Evolutionary conservation across 2,888 invertebrate species (phyloP).

Genomic region (Oasisia sp.): DNA sequence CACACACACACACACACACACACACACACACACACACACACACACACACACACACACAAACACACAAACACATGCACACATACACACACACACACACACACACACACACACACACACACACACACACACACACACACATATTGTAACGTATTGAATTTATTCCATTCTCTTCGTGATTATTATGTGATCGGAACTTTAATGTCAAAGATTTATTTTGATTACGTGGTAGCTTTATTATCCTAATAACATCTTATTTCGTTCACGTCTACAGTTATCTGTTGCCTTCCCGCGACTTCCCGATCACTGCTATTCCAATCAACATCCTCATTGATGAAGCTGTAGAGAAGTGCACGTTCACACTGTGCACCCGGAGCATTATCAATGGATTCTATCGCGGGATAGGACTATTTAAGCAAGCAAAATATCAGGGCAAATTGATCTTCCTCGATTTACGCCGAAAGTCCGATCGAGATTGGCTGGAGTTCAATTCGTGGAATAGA

Average conservation of each 20-base stretch:
- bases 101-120: no score
- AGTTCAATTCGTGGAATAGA: background rate
- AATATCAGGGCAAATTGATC: background rate
- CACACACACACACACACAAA: no score
- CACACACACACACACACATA: no score
- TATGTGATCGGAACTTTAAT: no score
- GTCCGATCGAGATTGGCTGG: background rate
- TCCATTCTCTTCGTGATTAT: no score
- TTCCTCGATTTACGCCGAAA: background rate
- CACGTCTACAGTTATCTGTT: background rate
- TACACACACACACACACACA: no score
- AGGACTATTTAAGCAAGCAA: background rate
- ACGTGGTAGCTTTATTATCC: no score
- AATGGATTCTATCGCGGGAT: background rate
- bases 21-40: no score
- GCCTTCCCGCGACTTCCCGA: background rate
- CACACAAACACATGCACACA: no score
- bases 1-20: no score
- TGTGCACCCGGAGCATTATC: background rate
- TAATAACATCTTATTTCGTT: background rate
- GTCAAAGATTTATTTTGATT: no score
- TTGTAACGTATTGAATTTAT: no score
- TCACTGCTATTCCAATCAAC: background rate
- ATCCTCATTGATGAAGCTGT: background rate
- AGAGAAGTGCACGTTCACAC: background rate